Conservation (phyloP, 2,113 vertebrate genomes). For the Phainopepla nitens region DNA sequence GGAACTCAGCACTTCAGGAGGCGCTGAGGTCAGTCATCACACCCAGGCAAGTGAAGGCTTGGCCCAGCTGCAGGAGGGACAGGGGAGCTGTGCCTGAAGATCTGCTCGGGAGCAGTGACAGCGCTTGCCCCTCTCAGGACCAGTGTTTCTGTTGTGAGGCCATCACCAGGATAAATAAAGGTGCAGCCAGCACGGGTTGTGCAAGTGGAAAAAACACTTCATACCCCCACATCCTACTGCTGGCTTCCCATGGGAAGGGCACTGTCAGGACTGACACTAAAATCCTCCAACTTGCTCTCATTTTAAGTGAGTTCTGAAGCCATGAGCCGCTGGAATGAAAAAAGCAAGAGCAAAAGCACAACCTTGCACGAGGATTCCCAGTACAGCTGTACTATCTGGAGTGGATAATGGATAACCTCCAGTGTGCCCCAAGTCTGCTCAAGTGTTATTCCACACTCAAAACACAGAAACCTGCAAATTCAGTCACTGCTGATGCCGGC, state of each 20-base stretch:
- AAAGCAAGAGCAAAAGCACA: not conserved
- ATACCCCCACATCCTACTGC: constrained; percentile 3
- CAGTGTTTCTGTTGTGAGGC: constrained; percentile 29
- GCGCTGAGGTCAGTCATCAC: not conserved
- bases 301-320: not conserved
- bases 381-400: not conserved
- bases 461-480: not conserved
- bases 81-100: not conserved
- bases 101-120: not conserved
- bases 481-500: not conserved
- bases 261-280: not conserved
- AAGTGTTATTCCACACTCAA: not conserved
- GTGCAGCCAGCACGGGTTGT: constrained; percentile 49
- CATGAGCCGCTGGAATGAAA: not conserved
- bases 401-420: not conserved
- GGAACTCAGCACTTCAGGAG: not conserved
- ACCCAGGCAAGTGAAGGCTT: fast-evolving
- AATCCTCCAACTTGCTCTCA: not conserved
- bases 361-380: not conserved
- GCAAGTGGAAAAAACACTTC: constrained; percentile 61
- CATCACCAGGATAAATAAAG: constrained; percentile 61
- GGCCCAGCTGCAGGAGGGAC: not conserved
- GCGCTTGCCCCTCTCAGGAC: not conserved
- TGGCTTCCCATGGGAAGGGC: constrained; percentile 23
- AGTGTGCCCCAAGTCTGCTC: not conserved